phyloP scores from a whole-genome alignment of 1,140 invertebrate genomes.

The Ostrea edulis region DNA sequence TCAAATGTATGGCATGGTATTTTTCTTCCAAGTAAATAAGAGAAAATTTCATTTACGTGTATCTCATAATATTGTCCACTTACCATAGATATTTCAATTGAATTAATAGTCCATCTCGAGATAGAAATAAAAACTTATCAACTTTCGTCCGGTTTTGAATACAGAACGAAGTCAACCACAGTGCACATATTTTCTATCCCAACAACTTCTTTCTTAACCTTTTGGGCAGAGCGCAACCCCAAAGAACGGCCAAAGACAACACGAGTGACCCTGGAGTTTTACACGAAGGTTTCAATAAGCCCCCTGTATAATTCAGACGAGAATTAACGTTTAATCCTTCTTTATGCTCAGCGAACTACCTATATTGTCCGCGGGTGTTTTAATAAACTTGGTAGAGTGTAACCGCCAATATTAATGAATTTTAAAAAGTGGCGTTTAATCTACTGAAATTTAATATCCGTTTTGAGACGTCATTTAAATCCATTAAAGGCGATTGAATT shows the following conservation, averaged over 20 bases:
- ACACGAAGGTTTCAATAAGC: background rate
- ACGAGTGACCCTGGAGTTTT: background rate
- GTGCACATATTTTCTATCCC: background rate
- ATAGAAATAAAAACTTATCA: too few relatives aligned
- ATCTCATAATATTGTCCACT: too few relatives aligned
- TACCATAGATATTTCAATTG: too few relatives aligned
- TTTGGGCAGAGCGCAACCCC: background rate
- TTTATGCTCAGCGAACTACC: background rate
- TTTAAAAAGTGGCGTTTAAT: conserved; percentile 33
- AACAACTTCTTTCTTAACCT: background rate
- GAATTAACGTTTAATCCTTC: conserved; percentile 31
- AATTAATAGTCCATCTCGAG: too few relatives aligned
- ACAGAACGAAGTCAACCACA: background rate
- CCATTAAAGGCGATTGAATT: conserved; percentile 24
- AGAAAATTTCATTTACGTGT: too few relatives aligned
- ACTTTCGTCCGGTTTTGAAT: background rate
- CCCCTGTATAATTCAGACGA: background rate
- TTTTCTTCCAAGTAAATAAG: too few relatives aligned
- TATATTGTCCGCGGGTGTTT: background rate
- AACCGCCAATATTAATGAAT: conserved; percentile 5
- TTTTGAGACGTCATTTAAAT: background rate
- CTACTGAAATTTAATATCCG: conserved; percentile 32
- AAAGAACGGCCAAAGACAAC: background rate
- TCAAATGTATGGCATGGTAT: too few relatives aligned
- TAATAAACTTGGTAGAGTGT: background rate